phyloP scores from a whole-genome alignment of 2,113 vertebrate genomes.

The Perccottus glenii region DNA sequence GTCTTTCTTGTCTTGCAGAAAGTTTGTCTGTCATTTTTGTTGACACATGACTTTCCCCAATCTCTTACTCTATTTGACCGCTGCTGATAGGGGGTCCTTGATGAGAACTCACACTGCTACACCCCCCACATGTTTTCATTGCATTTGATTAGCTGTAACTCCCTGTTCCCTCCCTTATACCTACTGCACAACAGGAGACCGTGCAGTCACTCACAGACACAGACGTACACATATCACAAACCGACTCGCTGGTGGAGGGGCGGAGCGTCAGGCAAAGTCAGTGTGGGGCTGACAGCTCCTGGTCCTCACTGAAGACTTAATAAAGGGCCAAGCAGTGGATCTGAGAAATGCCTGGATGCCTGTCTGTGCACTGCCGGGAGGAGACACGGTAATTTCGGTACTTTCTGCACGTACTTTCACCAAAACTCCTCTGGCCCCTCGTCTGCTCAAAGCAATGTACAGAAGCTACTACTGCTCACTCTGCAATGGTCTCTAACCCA shows the following conservation, averaged over 20 bases:
- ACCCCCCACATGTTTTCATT: constrained; percentile 61
- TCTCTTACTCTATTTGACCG: constrained; percentile 17
- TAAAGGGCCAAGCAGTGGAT: constrained; percentile 71
- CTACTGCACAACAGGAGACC: constrained; percentile 55
- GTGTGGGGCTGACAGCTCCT: constrained; percentile 66
- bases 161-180: constrained; percentile 53
- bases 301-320: constrained; percentile 76
- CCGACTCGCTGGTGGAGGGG: constrained; percentile 29
- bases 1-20: constrained; percentile 1
- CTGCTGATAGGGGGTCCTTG: constrained; percentile 39
- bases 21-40: not conserved
- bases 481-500: not conserved
- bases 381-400: constrained; percentile 53
- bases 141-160: constrained; percentile 70
- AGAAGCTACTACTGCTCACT: constrained; percentile 5
- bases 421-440: constrained; percentile 34
- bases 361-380: constrained; percentile 48
- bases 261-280: constrained; percentile 58
- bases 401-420: constrained; percentile 29
- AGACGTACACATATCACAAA: constrained; percentile 22
- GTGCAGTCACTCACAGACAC: constrained; percentile 1
- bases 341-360: constrained; percentile 58
- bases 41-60: not conserved
- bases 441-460: constrained; percentile 1
- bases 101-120: constrained; percentile 58